These are phyloP conservation scores for Metaphire vulgaris DNA, from an alignment of 1,140 invertebrate species.

Conservation along the genomic window DNA sequence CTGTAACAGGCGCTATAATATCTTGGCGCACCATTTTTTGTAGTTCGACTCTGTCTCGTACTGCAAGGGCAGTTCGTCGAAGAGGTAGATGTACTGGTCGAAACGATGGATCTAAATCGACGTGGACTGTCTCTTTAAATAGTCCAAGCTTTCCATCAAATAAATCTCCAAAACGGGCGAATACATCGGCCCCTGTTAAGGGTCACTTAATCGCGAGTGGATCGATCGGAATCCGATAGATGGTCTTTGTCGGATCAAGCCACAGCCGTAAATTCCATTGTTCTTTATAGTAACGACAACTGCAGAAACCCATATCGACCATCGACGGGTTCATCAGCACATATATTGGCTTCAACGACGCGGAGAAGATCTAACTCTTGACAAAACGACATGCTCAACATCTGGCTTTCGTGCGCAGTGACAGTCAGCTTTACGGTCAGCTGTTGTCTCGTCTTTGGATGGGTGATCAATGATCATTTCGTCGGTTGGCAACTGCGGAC, in stretches of 20 bases:
- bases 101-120: conserved; percentile 19
- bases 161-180: background rate
- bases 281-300: too few species aligned
- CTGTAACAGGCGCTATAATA: conserved; percentile 32
- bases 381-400: background rate
- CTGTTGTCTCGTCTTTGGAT: background rate
- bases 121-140: conserved; percentile 15
- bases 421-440: background rate
- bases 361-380: background rate
- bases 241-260: too few species aligned
- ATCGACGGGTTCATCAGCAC: background rate
- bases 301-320: too few species aligned
- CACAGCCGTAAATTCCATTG: too few species aligned
- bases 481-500: background rate
- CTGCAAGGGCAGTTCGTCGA: conserved; percentile 24
- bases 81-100: conserved; percentile 25
- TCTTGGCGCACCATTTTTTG: conserved; percentile 25
- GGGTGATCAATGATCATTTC: background rate
- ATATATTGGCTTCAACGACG: background rate
- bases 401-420: background rate
- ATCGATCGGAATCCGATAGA: too few species aligned
- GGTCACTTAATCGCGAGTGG: background rate
- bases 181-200: background rate
- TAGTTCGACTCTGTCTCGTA: conserved; percentile 28
- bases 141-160: conserved; percentile 21